These are phyloP conservation scores for Ellobius talpinus DNA, from an alignment of 2,113 vertebrate species.

Conservation along the genomic window DNA sequence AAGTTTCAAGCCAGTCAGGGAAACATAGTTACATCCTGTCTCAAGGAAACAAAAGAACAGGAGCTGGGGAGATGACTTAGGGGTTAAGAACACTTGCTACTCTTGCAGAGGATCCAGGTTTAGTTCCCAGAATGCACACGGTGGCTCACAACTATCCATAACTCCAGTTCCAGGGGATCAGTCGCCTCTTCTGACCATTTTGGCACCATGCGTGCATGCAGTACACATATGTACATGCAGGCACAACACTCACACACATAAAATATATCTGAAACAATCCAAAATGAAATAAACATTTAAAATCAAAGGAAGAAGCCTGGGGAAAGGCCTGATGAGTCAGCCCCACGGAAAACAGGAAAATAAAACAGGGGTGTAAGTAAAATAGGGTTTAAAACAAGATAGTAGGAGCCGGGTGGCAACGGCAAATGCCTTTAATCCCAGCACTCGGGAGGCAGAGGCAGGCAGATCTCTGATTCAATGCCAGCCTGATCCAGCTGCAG, in stretches of 20 bases:
- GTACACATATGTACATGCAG: background rate
- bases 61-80: background rate
- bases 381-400: background rate
- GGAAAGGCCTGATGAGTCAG: background rate
- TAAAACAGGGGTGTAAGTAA: background rate
- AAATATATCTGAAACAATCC: background rate
- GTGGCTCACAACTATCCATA: background rate
- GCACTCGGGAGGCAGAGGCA: background rate
- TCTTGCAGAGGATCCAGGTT: background rate
- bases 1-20: background rate
- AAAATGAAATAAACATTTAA: background rate
- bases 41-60: background rate
- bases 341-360: background rate
- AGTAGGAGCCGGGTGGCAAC: background rate
- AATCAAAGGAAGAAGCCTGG: background rate
- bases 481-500: background rate
- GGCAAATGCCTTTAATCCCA: background rate
- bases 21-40: background rate
- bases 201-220: background rate
- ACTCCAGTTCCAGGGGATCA: background rate
- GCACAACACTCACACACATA: background rate
- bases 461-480: background rate
- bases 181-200: background rate
- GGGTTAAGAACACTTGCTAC: background rate
- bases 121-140: background rate